These are phyloP conservation scores for Neocloeon triangulifer DNA, from an alignment of 1,140 invertebrate species.

Conservation along the genomic window DNA sequence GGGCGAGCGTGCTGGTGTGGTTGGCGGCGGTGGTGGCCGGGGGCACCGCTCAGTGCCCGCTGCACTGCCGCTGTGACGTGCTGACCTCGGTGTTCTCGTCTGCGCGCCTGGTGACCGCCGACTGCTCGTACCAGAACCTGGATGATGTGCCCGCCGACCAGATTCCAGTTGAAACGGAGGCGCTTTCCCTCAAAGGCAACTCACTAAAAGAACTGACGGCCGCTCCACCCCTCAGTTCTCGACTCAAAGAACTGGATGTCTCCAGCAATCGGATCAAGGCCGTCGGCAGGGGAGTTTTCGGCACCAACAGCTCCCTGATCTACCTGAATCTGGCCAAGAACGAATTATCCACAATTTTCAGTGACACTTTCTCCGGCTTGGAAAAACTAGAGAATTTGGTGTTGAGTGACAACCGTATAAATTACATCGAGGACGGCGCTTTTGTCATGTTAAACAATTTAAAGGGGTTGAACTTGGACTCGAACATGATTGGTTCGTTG, in stretches of 20 bases:
- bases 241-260: background rate
- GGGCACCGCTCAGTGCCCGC: background rate
- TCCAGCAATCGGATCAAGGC: slow-evolving; percentile 1
- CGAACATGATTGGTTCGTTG: slow-evolving; percentile 1
- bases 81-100: background rate
- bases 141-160: background rate
- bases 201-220: background rate
- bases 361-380: background rate
- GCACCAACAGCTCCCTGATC: background rate
- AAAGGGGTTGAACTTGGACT: background rate
- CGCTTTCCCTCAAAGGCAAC: background rate
- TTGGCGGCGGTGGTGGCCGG: too few relatives aligned
- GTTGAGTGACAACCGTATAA: background rate
- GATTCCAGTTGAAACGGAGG: background rate
- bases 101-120: background rate
- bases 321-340: slow-evolving; percentile 2
- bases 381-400: background rate
- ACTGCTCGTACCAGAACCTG: background rate
- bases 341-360: slow-evolving; percentile 1
- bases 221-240: background rate
- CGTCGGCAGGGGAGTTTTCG: background rate
- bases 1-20: too few relatives aligned
- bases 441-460: slow-evolving; percentile 3
- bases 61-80: background rate
- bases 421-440: slow-evolving; percentile 1